These are phyloP conservation scores for Cantharis rufa DNA, from an alignment of 2,888 invertebrate species.

Conservation along the genomic window DNA sequence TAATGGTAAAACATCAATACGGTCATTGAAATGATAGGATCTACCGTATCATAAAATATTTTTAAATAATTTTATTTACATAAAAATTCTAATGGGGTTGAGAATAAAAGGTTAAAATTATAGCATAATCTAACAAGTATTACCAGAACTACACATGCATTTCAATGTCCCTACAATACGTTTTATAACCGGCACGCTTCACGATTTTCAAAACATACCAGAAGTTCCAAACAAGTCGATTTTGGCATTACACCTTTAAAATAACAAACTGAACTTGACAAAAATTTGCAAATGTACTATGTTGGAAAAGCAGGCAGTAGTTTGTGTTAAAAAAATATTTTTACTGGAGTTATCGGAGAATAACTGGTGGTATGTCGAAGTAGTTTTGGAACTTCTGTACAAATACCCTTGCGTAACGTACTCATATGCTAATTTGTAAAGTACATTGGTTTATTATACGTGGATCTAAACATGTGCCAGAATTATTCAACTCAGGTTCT, in stretches of 20 bases:
- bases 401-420: not conserved
- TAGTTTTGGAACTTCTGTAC: not conserved
- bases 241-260: fast-evolving
- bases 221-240: conserved; percentile 5
- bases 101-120: not conserved
- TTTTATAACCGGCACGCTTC: conserved; percentile 51
- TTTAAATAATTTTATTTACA: not conserved
- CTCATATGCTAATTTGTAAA: not conserved
- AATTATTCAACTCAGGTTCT: conserved; percentile 37
- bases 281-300: not conserved
- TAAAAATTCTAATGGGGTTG: not conserved
- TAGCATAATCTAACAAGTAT: conserved; percentile 54
- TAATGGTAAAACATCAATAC: not conserved
- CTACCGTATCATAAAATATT: not conserved
- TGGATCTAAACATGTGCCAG: conserved; percentile 21
- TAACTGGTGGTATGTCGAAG: not conserved
- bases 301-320: not conserved
- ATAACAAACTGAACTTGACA: not conserved
- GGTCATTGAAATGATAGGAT: not conserved
- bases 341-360: not conserved
- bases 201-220: conserved; percentile 15
- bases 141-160: conserved; percentile 54
- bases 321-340: not conserved
- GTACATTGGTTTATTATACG: not conserved
- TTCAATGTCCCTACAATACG: conserved; percentile 34